Conservation (phyloP, 2,797 vertebrate species). For the Chelidonichthys spinosus region DNA sequence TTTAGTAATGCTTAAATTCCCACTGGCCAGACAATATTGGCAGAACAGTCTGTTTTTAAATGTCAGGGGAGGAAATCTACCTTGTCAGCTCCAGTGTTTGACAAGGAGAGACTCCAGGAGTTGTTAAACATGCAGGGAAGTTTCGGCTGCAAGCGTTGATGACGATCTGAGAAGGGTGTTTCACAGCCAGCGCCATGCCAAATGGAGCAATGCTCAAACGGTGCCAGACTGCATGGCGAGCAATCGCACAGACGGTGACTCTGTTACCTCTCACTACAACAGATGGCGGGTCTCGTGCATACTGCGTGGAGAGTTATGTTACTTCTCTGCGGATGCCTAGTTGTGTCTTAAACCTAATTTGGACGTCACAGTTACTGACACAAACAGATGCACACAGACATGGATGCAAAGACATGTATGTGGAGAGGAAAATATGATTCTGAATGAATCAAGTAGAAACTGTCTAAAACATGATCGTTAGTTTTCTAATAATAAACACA, state of each 20-base stretch:
- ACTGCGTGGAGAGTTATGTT: slow-evolving; percentile 74
- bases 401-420: slow-evolving; percentile 17
- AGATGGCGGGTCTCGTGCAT: slow-evolving; percentile 78
- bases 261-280: slow-evolving; percentile 72
- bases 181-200: slow-evolving; percentile 67
- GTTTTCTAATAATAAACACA: slow-evolving; percentile 14
- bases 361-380: slow-evolving; percentile 42
- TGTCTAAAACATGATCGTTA: background rate
- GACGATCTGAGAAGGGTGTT: slow-evolving; percentile 42
- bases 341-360: slow-evolving; percentile 73
- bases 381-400: slow-evolving; percentile 17
- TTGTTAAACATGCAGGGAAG: slow-evolving; percentile 33
- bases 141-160: slow-evolving; percentile 42
- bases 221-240: slow-evolving; percentile 69
- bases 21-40: slow-evolving; percentile 2
- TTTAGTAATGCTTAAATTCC: slow-evolving; percentile 36
- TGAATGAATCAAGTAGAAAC: slow-evolving; percentile 47
- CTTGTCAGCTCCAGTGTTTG: slow-evolving; percentile 17
- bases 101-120: slow-evolving; percentile 14
- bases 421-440: background rate
- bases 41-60: slow-evolving; percentile 1
- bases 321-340: slow-evolving; percentile 61
- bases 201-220: slow-evolving; percentile 65
- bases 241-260: slow-evolving; percentile 71
- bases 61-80: slow-evolving; percentile 21